Evolutionary conservation across 2,888 invertebrate species (phyloP), one percentile per base, ranked within the genome.

Genomic region (Ochlodes sylvanus): DNA sequence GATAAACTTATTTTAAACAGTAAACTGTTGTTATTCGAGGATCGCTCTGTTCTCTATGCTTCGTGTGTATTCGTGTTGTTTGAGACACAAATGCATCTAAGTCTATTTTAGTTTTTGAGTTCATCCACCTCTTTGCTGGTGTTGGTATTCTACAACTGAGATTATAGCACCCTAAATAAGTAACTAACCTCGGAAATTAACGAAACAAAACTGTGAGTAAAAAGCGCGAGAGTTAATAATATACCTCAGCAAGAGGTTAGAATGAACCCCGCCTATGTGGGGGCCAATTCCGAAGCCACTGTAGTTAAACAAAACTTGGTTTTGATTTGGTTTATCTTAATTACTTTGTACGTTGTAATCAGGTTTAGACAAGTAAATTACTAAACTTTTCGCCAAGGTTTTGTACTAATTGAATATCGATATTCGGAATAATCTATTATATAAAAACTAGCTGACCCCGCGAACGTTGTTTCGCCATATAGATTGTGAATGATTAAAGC

Each of bases 61-160:
- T 50, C 65, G n/a, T 41, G 32, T 54, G 32, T 62, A 55, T 55
- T 44, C 7, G 17, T 67, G 61, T 60, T 67, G 69, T 69, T 72
- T 63, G 57, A 55, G 68, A 63, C 19, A 19, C 44, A 72, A 79
- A 84, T 78, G 75, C 79, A 77, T 81, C 76, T 80, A 72, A 76
- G 76, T 82, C 84, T 91, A 91, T 91, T 91, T 90, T 78, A 79
- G 86, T 84, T 78, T 56, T 79, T 58, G 82, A 82, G 92, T 91
- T 92, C 90, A 89, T 79, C 85, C 79, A 90, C 90, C 90, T 83
- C 84, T 72, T 76, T 75, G 76, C 73, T 77, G 79, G 76, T 77
- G 78, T 81, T 79, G 80, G 80, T 86, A 60, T 87, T 86, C 85
- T 84, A 84, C 85, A 81, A 72, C 71, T 73, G 73, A 77, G 74